Evolutionary conservation across 2,797 vertebrate genomes (phyloP).

Genomic region (Acropternis orthonyx): DNA sequence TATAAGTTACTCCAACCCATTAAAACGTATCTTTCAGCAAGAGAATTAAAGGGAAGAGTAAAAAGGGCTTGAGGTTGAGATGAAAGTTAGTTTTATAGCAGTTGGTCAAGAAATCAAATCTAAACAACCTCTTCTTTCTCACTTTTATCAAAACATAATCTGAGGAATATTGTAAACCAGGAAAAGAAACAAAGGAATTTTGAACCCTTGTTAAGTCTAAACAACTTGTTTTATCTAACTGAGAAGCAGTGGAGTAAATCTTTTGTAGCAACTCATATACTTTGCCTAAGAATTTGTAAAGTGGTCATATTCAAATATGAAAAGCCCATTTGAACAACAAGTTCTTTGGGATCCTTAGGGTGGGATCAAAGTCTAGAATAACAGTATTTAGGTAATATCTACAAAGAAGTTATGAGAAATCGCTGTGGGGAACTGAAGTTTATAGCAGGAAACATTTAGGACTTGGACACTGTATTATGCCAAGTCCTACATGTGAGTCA

Average conservation of each 20-base stretch:
- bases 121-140: neutral
- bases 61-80: neutral
- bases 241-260: neutral
- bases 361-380: neutral
- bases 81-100: conserved; percentile 3
- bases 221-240: neutral
- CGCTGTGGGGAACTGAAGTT: neutral
- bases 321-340: neutral
- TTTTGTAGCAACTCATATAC: neutral
- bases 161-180: conserved; percentile 9
- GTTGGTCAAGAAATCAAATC: neutral
- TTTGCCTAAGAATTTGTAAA: neutral
- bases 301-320: neutral
- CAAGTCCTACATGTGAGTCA: neutral
- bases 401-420: neutral
- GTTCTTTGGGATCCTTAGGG: neutral
- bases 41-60: neutral
- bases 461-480: neutral
- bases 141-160: conserved; percentile 15
- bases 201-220: neutral
- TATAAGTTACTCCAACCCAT: neutral
- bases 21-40: neutral
- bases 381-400: neutral
- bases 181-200: neutral
- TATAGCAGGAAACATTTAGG: neutral